These are phyloP conservation scores for Argyrosomus regius DNA, from an alignment of 2,797 vertebrate species.

Conservation along the genomic window DNA sequence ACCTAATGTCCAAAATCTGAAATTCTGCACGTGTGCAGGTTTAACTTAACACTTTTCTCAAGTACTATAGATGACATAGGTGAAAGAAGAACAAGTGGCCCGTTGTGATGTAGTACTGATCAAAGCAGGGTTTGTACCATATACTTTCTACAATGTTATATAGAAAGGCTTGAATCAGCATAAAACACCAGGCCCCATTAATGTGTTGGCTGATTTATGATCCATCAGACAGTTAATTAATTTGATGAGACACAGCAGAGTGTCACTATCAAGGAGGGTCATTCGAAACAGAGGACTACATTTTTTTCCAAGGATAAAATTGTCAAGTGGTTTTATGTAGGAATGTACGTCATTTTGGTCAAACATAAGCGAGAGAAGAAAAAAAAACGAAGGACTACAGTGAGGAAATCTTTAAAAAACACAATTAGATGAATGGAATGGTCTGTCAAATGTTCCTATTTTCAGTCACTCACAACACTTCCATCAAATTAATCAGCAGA, in stretches of 20 bases:
- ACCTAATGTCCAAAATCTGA: background rate
- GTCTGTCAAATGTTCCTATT: slow-evolving; percentile 64
- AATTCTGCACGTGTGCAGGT: slow-evolving; percentile 1
- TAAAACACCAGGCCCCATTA: slow-evolving; percentile 73
- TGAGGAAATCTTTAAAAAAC: slow-evolving; percentile 55
- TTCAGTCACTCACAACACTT: slow-evolving; percentile 64
- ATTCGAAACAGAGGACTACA: slow-evolving; percentile 73
- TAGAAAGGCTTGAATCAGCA: slow-evolving; percentile 77
- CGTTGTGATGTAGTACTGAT: slow-evolving; percentile 49
- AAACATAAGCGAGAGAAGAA: slow-evolving; percentile 34
- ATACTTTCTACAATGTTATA: slow-evolving; percentile 63
- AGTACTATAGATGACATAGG: slow-evolving; percentile 21
- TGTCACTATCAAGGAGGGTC: slow-evolving; percentile 82
- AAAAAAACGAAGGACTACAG: background rate
- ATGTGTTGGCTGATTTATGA: slow-evolving; percentile 81
- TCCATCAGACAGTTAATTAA: slow-evolving; percentile 83
- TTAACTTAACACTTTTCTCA: slow-evolving; percentile 7
- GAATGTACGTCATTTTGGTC: slow-evolving; percentile 57
- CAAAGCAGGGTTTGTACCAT: slow-evolving; percentile 57
- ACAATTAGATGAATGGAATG: slow-evolving; percentile 64
- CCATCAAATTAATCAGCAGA: slow-evolving; percentile 73
- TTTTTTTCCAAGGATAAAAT: slow-evolving; percentile 70
- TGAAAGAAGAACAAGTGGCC: slow-evolving; percentile 40
- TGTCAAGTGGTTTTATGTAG: slow-evolving; percentile 55
- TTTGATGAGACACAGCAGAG: slow-evolving; percentile 83